These are phyloP conservation scores for Portevinia maculata DNA, from an alignment of 2,888 invertebrate species.

Conservation along the genomic window DNA sequence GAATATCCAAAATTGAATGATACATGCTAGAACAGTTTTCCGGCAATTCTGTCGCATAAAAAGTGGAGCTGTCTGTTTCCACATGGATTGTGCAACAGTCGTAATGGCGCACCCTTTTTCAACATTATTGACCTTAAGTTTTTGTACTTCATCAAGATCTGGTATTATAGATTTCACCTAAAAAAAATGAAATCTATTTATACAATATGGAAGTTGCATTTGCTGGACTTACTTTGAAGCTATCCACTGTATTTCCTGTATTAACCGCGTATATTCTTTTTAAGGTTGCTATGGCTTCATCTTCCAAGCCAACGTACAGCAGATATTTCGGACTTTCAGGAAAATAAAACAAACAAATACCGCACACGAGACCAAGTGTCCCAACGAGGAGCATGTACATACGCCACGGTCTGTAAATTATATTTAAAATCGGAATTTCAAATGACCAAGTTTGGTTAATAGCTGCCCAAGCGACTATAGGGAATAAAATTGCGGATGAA, in stretches of 20 bases:
- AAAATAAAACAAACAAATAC: slow-evolving; percentile 76
- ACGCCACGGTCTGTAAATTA: slow-evolving; percentile 80
- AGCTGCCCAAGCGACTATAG: slow-evolving; percentile 78
- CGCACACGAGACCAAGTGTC: slow-evolving; percentile 77
- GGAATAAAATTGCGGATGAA: slow-evolving; percentile 77
- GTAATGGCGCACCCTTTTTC: slow-evolving; percentile 3
- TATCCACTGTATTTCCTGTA: slow-evolving; percentile 68
- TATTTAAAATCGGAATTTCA: slow-evolving; percentile 75
- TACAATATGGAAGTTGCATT: background rate
- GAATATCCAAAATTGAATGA: slow-evolving; percentile 79
- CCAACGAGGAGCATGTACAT: slow-evolving; percentile 79
- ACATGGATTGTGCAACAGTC: slow-evolving; percentile 76
- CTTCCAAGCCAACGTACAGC: slow-evolving; percentile 76
- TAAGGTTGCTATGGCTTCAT: slow-evolving; percentile 77
- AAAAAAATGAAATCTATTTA: background rate
- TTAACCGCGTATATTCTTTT: slow-evolving; percentile 76
- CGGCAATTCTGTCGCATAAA: slow-evolving; percentile 77
- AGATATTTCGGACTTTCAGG: slow-evolving; percentile 81
- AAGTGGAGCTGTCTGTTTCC: slow-evolving; percentile 80
- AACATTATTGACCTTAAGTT: background rate
- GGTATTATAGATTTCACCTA: slow-evolving; percentile 11
- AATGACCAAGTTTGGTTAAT: slow-evolving; percentile 79
- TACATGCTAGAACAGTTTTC: slow-evolving; percentile 78
- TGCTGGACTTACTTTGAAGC: slow-evolving; percentile 59
- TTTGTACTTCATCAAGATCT: slow-evolving; percentile 31